These are phyloP conservation scores for Myanophis thanlyinensis DNA, from an alignment of 2,113 vertebrate species.

Conservation along the genomic window DNA sequence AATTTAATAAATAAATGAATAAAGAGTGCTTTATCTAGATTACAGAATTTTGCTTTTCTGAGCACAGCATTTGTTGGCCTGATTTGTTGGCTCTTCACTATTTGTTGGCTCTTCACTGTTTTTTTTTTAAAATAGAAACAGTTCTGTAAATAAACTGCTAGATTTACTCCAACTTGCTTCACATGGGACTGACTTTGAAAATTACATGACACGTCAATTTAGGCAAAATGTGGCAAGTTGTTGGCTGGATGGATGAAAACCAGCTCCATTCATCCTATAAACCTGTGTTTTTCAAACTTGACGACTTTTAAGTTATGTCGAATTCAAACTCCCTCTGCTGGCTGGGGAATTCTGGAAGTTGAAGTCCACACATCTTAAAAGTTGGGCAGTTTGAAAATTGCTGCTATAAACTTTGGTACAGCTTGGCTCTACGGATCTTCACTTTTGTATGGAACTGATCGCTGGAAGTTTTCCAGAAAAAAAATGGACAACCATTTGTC, in stretches of 20 bases:
- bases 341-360: background rate
- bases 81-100: background rate
- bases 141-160: background rate
- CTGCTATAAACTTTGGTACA: background rate
- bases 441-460: background rate
- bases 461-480: too few species aligned
- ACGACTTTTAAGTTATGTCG: background rate
- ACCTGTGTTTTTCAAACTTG: background rate
- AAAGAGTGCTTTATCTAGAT: background rate
- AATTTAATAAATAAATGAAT: background rate
- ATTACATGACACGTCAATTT: background rate
- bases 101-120: background rate
- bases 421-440: background rate
- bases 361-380: background rate
- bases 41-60: background rate
- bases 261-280: background rate
- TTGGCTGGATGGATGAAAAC: background rate
- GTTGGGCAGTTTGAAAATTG: background rate
- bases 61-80: background rate
- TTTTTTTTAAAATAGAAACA: background rate
- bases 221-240: background rate
- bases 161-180: background rate
- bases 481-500: too few species aligned
- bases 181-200: background rate
- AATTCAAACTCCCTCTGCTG: background rate